Evolutionary conservation across 2,888 invertebrate species (phyloP).

Genomic region (Hecatera dysodea): DNA sequence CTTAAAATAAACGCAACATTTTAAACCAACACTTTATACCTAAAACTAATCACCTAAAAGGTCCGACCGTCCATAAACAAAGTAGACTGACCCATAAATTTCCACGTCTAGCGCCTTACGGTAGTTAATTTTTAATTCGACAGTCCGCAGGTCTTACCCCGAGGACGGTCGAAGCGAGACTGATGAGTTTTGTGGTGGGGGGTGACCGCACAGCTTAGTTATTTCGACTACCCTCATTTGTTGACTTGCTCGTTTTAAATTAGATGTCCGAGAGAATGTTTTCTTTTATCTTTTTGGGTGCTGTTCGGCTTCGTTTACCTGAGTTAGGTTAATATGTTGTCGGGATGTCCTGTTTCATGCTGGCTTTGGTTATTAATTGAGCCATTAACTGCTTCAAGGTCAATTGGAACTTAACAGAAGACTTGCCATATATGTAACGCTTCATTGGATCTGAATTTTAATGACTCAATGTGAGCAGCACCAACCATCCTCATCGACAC

Average conservation of each 20-base stretch:
- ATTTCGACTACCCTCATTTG: constrained; percentile 88
- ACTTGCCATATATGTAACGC: background rate
- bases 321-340: constrained; percentile 32
- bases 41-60: constrained; percentile 83
- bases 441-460: background rate
- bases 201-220: constrained; percentile 86
- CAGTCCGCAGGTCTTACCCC: constrained; percentile 80
- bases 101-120: constrained; percentile 75
- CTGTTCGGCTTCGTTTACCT: constrained; percentile 48
- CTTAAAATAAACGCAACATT: constrained; percentile 46
- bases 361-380: constrained; percentile 3
- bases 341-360: constrained; percentile 19
- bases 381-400: constrained; percentile 13
- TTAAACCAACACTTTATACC: constrained; percentile 62
- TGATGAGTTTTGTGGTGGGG: constrained; percentile 81
- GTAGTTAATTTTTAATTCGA: constrained; percentile 87
- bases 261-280: constrained; percentile 75
- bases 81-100: constrained; percentile 82
- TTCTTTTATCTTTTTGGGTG: constrained; percentile 68
- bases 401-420: background rate
- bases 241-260: constrained; percentile 84
- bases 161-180: constrained; percentile 83
- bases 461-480: background rate
- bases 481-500: too few species aligned
- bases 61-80: constrained; percentile 81